Base-by-base conservation (phyloP, 2,888 invertebrate genomes). In the Cheilosia variabilis region DNA sequence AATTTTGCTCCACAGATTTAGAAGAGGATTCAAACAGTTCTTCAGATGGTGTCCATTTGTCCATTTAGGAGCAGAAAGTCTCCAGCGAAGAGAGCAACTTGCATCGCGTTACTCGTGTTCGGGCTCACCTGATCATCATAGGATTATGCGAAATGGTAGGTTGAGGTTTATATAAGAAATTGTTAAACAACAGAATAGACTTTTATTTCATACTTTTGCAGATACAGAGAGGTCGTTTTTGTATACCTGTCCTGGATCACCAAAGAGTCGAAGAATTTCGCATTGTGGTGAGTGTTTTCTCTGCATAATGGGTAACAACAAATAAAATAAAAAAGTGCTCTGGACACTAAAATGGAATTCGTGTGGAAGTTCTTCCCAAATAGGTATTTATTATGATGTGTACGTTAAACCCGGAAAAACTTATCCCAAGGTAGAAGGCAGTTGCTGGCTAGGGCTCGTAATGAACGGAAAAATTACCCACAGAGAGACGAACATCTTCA, bases 11-110 rank as follows among this genome's bases (percentile, higher is more conserved):
- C 92, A 22, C 92, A 98, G 98, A 92, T 98, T 98, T 93, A 95
- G 98, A 58, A 95, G 97, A 89, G 98, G 98, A 9, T 98, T 98
- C 93, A 96, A 96, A 90, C 96, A 97, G 91, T 96, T 98, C 92
- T 98, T 98, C 93, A 96, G 96, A 89, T 98, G 97, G 93, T 96
- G 97, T 89, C 96, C 96, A 4, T 95, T 95, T 89, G 95, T 97
- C 27, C 94, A 95, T 19, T 93, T 96, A 41, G 94, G 94, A 17
- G 94, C 95, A 1, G 95, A 95, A 78, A 94, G 95, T 0, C 91
- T 96, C 52, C 95, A 94, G 15, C 93, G 97, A 73, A 94, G 96
- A 82, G 95, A 96, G 88, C 96, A 95, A 1, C 94, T 96, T 73
- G 96, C 96, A 10, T 95, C 96, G 13, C 95, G 96, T 65, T 95